Evolutionary conservation across 2,113 vertebrate genomes (phyloP).

Genomic region (Ammodytes dubius): DNA sequence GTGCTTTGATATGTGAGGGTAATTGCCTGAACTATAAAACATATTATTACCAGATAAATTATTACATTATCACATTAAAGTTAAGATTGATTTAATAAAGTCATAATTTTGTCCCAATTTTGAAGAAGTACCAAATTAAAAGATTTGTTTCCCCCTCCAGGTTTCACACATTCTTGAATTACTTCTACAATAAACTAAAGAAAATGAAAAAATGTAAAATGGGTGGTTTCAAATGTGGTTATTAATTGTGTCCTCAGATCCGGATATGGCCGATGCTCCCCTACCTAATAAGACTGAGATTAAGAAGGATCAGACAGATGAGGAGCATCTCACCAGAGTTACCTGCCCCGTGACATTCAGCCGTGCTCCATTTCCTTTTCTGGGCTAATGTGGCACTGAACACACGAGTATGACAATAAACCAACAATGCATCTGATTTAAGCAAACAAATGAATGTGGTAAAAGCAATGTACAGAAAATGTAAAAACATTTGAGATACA

Average conservation of each 20-base stretch:
- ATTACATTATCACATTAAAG: background rate
- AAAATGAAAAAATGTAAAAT: background rate
- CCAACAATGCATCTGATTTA: background rate
- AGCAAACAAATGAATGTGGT: slow-evolving; percentile 2
- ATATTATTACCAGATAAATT: background rate
- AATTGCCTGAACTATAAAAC: background rate
- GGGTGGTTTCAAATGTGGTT: background rate
- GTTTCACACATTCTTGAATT: background rate
- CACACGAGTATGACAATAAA: background rate
- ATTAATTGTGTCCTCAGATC: background rate
- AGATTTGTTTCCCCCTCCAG: too few relatives aligned
- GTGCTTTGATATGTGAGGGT: background rate
- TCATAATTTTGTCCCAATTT: background rate
- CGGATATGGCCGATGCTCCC: fast-evolving
- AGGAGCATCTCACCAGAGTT: background rate
- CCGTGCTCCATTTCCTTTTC: background rate
- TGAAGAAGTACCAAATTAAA: background rate
- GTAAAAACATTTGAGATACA: background rate
- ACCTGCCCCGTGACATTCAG: background rate
- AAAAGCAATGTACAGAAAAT: too few relatives aligned
- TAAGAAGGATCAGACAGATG: background rate
- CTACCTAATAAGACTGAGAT: background rate
- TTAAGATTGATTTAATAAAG: too few relatives aligned
- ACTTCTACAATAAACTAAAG: background rate
- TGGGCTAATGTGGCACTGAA: background rate